Conservation (phyloP, 2,797 vertebrate species). For the Enteromius unitaeniatus region DNA sequence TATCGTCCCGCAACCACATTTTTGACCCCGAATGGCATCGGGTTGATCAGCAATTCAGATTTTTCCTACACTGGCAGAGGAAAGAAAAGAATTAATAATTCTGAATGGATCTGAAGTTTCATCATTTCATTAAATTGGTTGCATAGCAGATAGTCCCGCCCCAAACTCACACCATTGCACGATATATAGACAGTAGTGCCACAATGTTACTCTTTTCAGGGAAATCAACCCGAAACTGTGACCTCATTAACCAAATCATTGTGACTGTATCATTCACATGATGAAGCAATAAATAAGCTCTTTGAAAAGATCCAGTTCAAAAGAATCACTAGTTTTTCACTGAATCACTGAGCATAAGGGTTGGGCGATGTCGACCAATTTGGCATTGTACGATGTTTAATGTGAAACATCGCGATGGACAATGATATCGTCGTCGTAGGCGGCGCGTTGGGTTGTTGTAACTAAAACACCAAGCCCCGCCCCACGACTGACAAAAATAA, state of each 20-base stretch:
- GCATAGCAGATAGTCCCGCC: not conserved
- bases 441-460: too few species aligned
- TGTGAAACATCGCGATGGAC: too few species aligned
- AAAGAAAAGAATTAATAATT: not conserved
- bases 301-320: not conserved
- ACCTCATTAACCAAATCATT: not conserved
- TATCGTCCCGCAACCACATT: not conserved
- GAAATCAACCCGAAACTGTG: not conserved
- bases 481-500: too few species aligned
- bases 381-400: too few species aligned
- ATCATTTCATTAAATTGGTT: not conserved
- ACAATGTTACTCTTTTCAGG: not conserved
- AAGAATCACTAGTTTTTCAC: not conserved
- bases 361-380: too few species aligned
- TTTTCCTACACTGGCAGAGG: conserved; percentile 33
- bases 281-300: not conserved
- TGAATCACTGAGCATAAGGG: too few species aligned
- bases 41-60: conserved; percentile 72
- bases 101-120: not conserved
- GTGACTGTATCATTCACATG: not conserved
- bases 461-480: too few species aligned
- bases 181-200: not conserved
- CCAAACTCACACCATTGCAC: not conserved
- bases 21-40: conserved; percentile 66
- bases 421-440: too few species aligned